Evolutionary conservation across 2,113 vertebrate species (phyloP).

Genomic region (Anguilla rostrata): DNA sequence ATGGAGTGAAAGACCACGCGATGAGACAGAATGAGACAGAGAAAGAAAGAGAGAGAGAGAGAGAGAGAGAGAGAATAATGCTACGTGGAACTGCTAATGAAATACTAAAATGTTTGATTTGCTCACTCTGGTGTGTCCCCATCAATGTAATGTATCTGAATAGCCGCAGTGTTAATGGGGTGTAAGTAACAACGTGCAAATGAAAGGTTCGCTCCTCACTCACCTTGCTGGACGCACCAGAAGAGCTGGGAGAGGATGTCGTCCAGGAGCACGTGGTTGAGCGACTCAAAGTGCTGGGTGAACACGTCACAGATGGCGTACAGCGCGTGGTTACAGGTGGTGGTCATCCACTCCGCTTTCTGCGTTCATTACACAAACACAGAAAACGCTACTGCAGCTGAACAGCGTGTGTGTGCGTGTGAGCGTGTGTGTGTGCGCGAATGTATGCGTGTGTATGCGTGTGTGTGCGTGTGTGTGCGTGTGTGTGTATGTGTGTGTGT

Average conservation of each 20-base stretch:
- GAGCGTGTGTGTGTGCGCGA: constrained; percentile 65
- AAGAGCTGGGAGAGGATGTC: constrained; percentile 96
- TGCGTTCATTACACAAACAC: constrained; percentile 47
- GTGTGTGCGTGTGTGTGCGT: neutral
- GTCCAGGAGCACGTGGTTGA: constrained; percentile 88
- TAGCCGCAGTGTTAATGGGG: neutral
- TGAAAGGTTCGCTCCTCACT: constrained; percentile 19
- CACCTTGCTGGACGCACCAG: constrained; percentile 99
- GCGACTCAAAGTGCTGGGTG: constrained; percentile 96
- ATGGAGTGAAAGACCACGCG: neutral
- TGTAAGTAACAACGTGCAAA: neutral
- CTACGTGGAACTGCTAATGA: neutral
- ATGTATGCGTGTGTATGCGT: constrained; percentile 72
- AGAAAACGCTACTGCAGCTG: neutral
- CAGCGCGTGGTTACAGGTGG: constrained; percentile 98
- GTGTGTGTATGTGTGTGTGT: neutral
- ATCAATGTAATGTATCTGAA: neutral
- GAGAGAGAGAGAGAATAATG: too few relatives aligned
- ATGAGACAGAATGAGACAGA: neutral
- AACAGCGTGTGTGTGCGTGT: constrained; percentile 32
- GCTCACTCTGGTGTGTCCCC: too few relatives aligned
- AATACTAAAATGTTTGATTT: neutral
- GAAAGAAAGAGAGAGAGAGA: neutral
- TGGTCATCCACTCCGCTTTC: constrained; percentile 99
- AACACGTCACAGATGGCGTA: constrained; percentile 98